Evolutionary conservation across 1,140 invertebrate genomes (phyloP).

Genomic region (Drosophila pectinifera): DNA sequence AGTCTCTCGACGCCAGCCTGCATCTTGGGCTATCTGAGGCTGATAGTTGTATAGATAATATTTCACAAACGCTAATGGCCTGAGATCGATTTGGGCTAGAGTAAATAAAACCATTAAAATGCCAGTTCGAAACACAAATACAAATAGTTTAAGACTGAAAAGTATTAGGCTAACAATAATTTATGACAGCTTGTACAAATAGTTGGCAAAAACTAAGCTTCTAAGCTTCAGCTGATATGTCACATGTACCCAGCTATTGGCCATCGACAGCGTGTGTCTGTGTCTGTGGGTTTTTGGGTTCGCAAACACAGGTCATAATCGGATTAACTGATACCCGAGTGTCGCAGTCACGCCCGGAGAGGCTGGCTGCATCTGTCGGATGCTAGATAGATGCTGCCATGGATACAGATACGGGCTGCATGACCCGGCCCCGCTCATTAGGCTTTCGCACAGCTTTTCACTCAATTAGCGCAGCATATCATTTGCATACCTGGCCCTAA

Average conservation of each 20-base stretch:
- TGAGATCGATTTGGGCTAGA: neutral
- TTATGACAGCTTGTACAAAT: neutral
- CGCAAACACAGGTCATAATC: conserved; percentile 33
- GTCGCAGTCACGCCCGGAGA: conserved; percentile 27
- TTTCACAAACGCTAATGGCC: conserved; percentile 27
- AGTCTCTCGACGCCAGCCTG: conserved; percentile 55
- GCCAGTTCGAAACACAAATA: neutral
- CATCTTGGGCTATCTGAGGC: conserved; percentile 50
- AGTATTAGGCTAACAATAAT: neutral
- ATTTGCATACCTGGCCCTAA: conserved; percentile 71
- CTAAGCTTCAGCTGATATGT: neutral
- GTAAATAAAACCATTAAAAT: conserved; percentile 15
- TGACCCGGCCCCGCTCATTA: conserved; percentile 42
- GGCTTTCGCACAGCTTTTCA: conserved; percentile 58
- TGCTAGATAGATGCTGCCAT: conserved; percentile 23
- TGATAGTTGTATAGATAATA: conserved; percentile 19
- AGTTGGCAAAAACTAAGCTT: neutral
- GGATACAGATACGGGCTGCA: conserved; percentile 31
- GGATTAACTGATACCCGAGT: conserved; percentile 46
- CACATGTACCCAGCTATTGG: conserved; percentile 9
- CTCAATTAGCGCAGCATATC: conserved; percentile 74
- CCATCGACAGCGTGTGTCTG: conserved; percentile 20
- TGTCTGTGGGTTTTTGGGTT: conserved; percentile 25
- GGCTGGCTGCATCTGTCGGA: conserved; percentile 28
- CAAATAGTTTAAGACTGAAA: conserved; percentile 1